Conservation (phyloP, 2,888 invertebrate genomes). For the Chrysopilus asiliformis region DNA sequence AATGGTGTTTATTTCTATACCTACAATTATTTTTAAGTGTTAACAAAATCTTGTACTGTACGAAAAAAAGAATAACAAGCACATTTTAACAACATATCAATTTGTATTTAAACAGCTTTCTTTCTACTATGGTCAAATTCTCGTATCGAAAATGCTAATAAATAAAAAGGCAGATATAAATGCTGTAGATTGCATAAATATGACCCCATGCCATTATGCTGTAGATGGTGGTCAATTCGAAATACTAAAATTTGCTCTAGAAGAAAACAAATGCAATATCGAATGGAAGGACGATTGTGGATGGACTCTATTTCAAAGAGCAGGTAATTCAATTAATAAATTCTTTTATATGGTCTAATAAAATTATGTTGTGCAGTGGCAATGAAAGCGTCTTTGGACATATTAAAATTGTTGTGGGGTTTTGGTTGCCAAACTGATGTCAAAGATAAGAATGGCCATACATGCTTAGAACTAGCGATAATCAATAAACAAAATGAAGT, state of each 20-base stretch:
- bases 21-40: too few relatives aligned
- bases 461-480: background rate
- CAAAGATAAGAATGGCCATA: background rate
- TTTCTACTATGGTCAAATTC: conserved; percentile 30
- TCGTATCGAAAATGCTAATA: conserved; percentile 29
- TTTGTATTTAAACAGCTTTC: conserved; percentile 22
- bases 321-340: conserved; percentile 20
- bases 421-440: background rate
- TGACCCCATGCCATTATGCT: conserved; percentile 33
- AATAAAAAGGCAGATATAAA: conserved; percentile 32
- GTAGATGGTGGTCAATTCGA: conserved; percentile 31
- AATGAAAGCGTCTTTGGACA: background rate
- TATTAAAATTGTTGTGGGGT: background rate
- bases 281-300: conserved; percentile 29
- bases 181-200: conserved; percentile 27
- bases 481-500: too few relatives aligned
- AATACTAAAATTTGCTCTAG: conserved; percentile 29
- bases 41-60: too few relatives aligned
- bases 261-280: conserved; percentile 27
- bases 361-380: background rate
- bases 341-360: background rate
- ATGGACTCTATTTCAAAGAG: conserved; percentile 32
- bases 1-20: too few relatives aligned
- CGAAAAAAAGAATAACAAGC: too few relatives aligned
- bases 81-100: too few relatives aligned